phyloP scores from a whole-genome alignment of 2,888 invertebrate genomes.

The Sarcophaga caerulescens region DNA sequence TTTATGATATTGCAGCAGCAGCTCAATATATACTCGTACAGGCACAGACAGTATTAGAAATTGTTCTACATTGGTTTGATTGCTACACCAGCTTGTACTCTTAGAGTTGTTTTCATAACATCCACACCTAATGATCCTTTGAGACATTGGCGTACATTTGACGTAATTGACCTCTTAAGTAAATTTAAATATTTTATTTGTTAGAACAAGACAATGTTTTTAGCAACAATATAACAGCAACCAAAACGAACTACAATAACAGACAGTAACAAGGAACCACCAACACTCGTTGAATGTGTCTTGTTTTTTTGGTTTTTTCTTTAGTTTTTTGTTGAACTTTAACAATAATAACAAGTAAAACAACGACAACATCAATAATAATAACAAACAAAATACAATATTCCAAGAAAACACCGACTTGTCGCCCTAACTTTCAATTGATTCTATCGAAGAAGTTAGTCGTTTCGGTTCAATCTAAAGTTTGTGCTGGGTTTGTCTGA shows the following conservation, averaged over 20 bases:
- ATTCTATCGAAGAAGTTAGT: neutral
- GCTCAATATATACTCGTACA: neutral
- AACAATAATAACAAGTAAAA: conserved; percentile 26
- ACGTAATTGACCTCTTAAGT: conserved; percentile 53
- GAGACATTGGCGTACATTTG: conserved; percentile 54
- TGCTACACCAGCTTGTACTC: too few relatives aligned
- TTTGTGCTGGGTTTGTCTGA: too few relatives aligned
- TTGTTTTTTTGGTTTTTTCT: neutral
- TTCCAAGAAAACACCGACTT: conserved; percentile 53
- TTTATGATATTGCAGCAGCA: neutral
- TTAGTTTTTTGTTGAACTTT: conserved; percentile 21
- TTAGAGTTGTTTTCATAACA: conserved; percentile 30
- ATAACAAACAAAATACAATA: conserved; percentile 37
- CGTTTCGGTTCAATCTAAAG: too few relatives aligned
- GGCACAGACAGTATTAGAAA: too few relatives aligned
- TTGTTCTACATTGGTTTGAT: too few relatives aligned
- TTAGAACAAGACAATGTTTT: conserved; percentile 6
- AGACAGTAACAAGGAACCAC: conserved; percentile 38
- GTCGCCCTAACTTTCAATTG: conserved; percentile 35
- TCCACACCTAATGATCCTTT: conserved; percentile 59
- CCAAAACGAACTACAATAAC: conserved; percentile 41
- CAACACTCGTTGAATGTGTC: conserved; percentile 44
- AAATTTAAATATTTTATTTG: conserved; percentile 31
- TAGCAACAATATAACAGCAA: conserved; percentile 9
- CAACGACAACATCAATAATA: conserved; percentile 54